These are phyloP conservation scores for Hapalemur alaotrensis DNA, from an alignment of 2,797 vertebrate genomes.

Conservation along the genomic window DNA sequence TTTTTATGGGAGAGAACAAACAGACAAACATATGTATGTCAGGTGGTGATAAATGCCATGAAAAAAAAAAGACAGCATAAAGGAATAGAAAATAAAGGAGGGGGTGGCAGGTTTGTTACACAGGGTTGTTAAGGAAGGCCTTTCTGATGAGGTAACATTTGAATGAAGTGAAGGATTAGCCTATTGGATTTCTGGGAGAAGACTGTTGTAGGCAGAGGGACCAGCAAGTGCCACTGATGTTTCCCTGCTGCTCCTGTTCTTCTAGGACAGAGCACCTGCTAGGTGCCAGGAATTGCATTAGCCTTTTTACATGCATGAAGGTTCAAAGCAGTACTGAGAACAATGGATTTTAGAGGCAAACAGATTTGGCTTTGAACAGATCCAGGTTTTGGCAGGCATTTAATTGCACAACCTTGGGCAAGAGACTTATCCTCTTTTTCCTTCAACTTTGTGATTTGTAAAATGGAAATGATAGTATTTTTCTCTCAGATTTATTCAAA, in stretches of 20 bases:
- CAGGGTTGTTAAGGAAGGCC: background rate
- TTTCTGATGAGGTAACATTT: background rate
- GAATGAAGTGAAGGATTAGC: background rate
- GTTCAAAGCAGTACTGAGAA: background rate
- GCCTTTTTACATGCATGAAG: background rate
- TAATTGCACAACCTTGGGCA: background rate
- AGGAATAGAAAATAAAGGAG: background rate
- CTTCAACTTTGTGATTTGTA: conserved; percentile 33
- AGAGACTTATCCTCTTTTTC: background rate
- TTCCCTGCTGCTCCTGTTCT: background rate
- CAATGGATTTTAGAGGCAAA: background rate
- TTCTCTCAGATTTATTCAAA: background rate
- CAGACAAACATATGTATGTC: background rate
- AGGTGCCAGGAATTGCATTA: background rate
- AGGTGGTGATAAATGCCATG: background rate
- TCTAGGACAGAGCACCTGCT: background rate
- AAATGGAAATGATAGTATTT: conserved; percentile 21
- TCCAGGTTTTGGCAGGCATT: background rate
- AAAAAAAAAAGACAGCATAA: background rate
- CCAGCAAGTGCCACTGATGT: background rate
- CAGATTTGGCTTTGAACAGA: background rate
- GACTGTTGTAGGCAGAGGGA: background rate
- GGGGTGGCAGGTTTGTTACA: background rate
- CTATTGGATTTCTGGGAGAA: background rate
- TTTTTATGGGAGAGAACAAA: background rate